A percentile compares a stretch with the other conserved stretches of the same genome.
These are phyloP conservation scores for Atrina japonica DNA, from an alignment of 2,888 invertebrate species.

Conservation along the genomic window DNA sequence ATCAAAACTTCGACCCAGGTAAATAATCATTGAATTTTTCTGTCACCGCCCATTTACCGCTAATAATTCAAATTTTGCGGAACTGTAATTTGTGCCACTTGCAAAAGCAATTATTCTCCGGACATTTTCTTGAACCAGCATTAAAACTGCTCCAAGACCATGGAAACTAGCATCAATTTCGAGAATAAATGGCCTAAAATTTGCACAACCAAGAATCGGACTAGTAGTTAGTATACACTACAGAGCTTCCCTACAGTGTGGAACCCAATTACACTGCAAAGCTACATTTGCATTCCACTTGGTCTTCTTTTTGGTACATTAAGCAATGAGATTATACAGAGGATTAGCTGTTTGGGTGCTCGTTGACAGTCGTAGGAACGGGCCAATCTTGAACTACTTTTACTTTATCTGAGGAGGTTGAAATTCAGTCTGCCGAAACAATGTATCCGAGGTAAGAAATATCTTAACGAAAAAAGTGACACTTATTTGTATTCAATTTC, in stretches of 20 bases:
- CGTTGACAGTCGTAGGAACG: neutral
- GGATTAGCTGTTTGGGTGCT: slow-evolving; percentile 20
- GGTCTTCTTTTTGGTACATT: slow-evolving; percentile 11
- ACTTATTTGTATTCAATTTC: slow-evolving; percentile 32
- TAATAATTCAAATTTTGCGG: slow-evolving; percentile 46
- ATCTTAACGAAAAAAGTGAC: slow-evolving; percentile 10
- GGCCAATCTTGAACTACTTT: slow-evolving; percentile 17
- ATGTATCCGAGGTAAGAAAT: slow-evolving; percentile 13
- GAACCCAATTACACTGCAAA: slow-evolving; percentile 1
- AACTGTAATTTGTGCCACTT: slow-evolving; percentile 41
- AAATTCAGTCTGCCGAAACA: slow-evolving; percentile 4
- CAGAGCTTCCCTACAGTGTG: slow-evolving; percentile 31
- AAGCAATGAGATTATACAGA: slow-evolving; percentile 1
- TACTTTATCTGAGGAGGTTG: slow-evolving; percentile 7
- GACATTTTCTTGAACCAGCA: slow-evolving; percentile 24
- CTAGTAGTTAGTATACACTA: slow-evolving; percentile 28
- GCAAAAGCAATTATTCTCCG: slow-evolving; percentile 38
- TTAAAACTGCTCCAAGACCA: slow-evolving; percentile 44
- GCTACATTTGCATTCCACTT: neutral
- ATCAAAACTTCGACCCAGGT: slow-evolving; percentile 33
- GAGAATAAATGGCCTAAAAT: slow-evolving; percentile 37
- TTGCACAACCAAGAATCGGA: slow-evolving; percentile 41
- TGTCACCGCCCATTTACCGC: slow-evolving; percentile 50
- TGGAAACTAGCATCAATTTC: slow-evolving; percentile 39
- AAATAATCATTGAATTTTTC: slow-evolving; percentile 48